These are phyloP conservation scores for Cecropterus lyciades DNA, from an alignment of 1,140 invertebrate species.

Conservation along the genomic window DNA sequence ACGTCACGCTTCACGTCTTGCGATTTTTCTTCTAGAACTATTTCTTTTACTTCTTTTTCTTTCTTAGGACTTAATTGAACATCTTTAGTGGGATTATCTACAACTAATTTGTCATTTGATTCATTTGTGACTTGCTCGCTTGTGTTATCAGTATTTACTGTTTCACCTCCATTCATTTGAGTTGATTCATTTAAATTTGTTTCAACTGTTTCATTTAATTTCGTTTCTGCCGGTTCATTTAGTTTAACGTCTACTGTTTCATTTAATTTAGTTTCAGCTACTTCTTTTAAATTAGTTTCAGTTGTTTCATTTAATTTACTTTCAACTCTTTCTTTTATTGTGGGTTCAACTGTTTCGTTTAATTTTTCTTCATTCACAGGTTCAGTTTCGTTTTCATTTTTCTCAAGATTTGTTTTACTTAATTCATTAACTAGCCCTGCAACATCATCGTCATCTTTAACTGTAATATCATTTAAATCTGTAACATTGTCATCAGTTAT, in stretches of 20 bases:
- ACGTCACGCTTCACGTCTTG: slow-evolving; percentile 6
- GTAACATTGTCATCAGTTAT: slow-evolving; percentile 18
- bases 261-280: neutral
- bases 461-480: slow-evolving; percentile 8
- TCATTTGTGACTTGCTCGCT: slow-evolving; percentile 20
- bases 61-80: slow-evolving; percentile 19
- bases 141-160: neutral
- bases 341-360: slow-evolving; percentile 2
- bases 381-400: slow-evolving; percentile 31
- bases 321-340: slow-evolving; percentile 22
- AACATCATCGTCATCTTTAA: neutral
- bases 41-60: slow-evolving; percentile 4
- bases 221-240: no score
- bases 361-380: slow-evolving; percentile 8
- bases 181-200: slow-evolving; percentile 14
- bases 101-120: slow-evolving; percentile 23
- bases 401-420: neutral
- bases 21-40: slow-evolving; percentile 15
- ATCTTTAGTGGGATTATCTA: slow-evolving; percentile 2
- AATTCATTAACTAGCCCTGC: neutral
- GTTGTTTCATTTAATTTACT: slow-evolving; percentile 9
- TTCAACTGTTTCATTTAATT: slow-evolving; percentile 11
- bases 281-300: slow-evolving; percentile 13
- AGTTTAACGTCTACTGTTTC: slow-evolving; percentile 15
- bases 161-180: slow-evolving; percentile 27